phyloP scores from a whole-genome alignment of 2,797 vertebrate species.

The Hafferia zeledoni region DNA sequence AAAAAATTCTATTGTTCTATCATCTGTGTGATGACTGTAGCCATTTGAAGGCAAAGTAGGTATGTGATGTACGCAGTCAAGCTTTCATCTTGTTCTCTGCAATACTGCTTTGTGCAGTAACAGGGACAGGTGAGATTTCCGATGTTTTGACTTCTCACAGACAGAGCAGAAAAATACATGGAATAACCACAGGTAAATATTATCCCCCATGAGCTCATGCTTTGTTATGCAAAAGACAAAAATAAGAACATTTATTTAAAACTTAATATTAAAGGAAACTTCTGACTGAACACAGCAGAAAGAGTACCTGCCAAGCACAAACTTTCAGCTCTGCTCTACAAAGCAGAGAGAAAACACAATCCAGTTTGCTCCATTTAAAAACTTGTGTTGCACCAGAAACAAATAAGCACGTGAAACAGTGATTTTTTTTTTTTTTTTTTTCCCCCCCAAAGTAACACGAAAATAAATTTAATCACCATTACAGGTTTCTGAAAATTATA shows the following conservation, averaged over 20 bases:
- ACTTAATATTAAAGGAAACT: not conserved
- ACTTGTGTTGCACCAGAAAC: not conserved
- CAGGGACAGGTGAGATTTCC: conserved; percentile 33
- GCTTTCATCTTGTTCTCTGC: not conserved
- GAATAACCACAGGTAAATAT: not conserved
- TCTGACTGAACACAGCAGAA: not conserved
- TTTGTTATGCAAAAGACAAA: conserved; percentile 25
- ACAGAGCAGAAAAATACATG: not conserved
- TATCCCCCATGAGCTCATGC: not conserved
- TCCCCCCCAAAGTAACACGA: not conserved
- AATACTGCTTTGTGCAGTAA: not conserved
- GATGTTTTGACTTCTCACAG: not conserved
- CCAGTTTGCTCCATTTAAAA: conserved; percentile 33
- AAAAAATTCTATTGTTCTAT: not conserved
- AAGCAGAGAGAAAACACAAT: not conserved
- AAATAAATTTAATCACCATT: not conserved
- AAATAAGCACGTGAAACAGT: not conserved
- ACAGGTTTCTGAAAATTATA: not conserved
- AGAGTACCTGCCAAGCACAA: not conserved
- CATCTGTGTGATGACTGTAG: not conserved
- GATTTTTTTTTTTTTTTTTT: not conserved
- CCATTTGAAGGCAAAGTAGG: not conserved
- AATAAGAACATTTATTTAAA: not conserved
- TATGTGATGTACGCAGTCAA: fast-evolving
- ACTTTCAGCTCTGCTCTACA: conserved; percentile 41